Evolutionary conservation across 1,140 invertebrate genomes (phyloP).

Genomic region (Pogonomyrmex californicus): DNA sequence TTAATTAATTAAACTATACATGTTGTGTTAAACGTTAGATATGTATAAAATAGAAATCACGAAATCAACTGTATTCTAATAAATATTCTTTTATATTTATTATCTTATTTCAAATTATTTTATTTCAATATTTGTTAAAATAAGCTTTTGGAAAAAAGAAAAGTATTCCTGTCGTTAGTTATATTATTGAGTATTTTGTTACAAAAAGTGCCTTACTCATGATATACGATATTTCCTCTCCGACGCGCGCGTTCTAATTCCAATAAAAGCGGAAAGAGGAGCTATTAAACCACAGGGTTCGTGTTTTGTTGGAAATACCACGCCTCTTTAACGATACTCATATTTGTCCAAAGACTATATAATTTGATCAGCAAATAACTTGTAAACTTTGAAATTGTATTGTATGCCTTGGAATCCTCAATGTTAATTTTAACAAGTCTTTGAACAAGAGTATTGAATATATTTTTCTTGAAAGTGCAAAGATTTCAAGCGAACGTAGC

Average conservation of each 20-base stretch:
- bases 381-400: not conserved
- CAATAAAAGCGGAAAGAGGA: slow-evolving; percentile 29
- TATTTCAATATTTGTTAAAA: slow-evolving; percentile 7
- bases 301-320: slow-evolving; percentile 25
- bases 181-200: slow-evolving; percentile 45
- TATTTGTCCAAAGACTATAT: slow-evolving; percentile 20
- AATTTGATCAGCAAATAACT: slow-evolving; percentile 45
- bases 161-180: not conserved
- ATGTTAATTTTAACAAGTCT: not conserved
- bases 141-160: not conserved
- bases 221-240: slow-evolving; percentile 49
- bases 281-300: slow-evolving; percentile 40
- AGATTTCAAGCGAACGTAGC: not conserved
- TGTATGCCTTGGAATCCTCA: not conserved
- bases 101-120: slow-evolving; percentile 34
- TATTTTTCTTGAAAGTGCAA: not conserved
- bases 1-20: slow-evolving; percentile 8
- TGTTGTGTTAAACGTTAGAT: not conserved
- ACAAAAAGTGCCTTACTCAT: slow-evolving; percentile 38
- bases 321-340: slow-evolving; percentile 31
- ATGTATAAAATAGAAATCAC: not conserved
- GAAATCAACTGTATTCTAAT: not conserved
- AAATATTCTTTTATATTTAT: slow-evolving; percentile 21
- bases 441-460: not conserved
- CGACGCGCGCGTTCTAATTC: not conserved